Evolutionary conservation across 2,797 vertebrate genomes (phyloP), one percentile per base, ranked within the genome.

Genomic region (Bryconaethiops microstoma): DNA sequence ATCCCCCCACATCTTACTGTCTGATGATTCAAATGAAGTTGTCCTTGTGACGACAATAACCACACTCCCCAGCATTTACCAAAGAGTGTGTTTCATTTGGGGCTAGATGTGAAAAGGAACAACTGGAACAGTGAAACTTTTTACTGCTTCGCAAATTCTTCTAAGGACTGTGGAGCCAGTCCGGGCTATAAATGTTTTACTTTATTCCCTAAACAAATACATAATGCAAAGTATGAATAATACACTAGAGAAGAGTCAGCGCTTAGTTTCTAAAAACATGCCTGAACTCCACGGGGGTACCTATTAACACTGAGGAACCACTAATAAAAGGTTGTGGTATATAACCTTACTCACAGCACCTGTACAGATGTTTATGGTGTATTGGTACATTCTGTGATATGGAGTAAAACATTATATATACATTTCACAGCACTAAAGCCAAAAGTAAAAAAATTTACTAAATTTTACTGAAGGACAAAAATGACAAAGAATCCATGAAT

Each of bases 191-290:
- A 74, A 82, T 80, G 78, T 83, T 60, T 42, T 73, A 67, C 82
- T 83, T 83, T 83, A 79, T 84, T 86, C 79, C 68, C 74, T 72
- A 57, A 74, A 74, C 78, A 88, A 78, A 86, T 86, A 80, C 81
- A 83, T 74, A 80, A 78, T 78, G 76, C 76, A 63, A 72, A 77
- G 50, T 64, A 48, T 77, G 78, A 83, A 50, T 76, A 78, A 83
- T 77, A 72, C 52, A 71, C 64, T 65, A 81, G 76, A 79, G 71
- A 82, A 55, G 62, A 54, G 40, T 72, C 63, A 69, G 59, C 21
- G 45, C 25, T 80, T 60, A 74, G 62, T 78, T 62, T 79, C 71
- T 83, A 78, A 80, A 71, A 81, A 64, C 59, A 71, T 55, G 10
- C 55, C 55, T 17, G 19, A 65, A 50, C 76, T 64, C 74, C 68